Base-by-base conservation (phyloP, 1,140 invertebrate species). In the Drosophila bifasciata region DNA sequence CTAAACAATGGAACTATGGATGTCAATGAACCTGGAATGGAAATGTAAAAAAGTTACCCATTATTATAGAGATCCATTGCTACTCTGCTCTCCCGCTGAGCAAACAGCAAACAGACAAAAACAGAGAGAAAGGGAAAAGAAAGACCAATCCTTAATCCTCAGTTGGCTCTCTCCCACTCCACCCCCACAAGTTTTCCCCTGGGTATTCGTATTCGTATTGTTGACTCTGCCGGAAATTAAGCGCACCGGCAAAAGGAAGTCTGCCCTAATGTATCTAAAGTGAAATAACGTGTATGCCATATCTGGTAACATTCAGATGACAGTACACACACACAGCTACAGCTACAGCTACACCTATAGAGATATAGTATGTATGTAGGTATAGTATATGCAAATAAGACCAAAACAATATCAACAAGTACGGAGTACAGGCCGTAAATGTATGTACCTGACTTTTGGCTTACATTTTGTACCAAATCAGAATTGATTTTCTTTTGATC, bases 151-250 rank as follows among this genome's bases (percentile, higher is more conserved):
- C 66, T 43, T 69, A 69, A 69, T 69, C 63, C 66, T 2, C 62
- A 32, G 43, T 41, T 16, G 39, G 5, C 48, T 50, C 13, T 50
- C 13, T 5, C 17, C 7, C 36, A 16, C 63, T 55, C 49, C 41
- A 9, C 28, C 63, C 46, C 49, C 41, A 9, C 28, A 32, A 32
- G 9, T 41, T n/a, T n/a, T 49, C 11, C 49, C 23, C 7, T n/a
- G n/a, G 46, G 62, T 17, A 52, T 39, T 36, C 53, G 43, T 23
- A 66, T 56, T 79, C 71, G 56, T 56, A 49, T 75, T 75, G 60
- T 63, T 74, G 64, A 67, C 74, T 71, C 48, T 56, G 74, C 81
- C 77, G 81, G 81, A 86, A 81, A 86, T 86, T 81, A 81, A 71
- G 70, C 64, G 55, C 69, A 81, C 73, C 61, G 69, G 75, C 74